phyloP scores from a whole-genome alignment of 2,888 invertebrate genomes.

The Platycheirus rosarum region DNA sequence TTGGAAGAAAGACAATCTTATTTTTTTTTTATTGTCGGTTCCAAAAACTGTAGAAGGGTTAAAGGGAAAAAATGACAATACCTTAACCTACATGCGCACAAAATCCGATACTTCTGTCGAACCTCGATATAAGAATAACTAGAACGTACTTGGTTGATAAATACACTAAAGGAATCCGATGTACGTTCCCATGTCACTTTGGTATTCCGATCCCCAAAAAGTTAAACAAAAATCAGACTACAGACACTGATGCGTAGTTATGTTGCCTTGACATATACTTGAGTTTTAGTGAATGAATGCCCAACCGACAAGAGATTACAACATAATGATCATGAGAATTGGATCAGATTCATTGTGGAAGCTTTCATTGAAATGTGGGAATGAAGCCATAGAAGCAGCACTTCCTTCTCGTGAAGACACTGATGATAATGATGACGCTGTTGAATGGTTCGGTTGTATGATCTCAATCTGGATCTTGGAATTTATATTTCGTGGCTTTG shows the following conservation, averaged over 20 bases:
- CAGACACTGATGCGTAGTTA: slow-evolving; percentile 49
- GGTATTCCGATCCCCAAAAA: slow-evolving; percentile 9
- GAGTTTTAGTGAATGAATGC: slow-evolving; percentile 42
- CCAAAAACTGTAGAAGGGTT: slow-evolving; percentile 52
- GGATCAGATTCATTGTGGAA: slow-evolving; percentile 66
- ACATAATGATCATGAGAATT: slow-evolving; percentile 71
- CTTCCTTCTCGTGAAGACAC: too few relatives aligned
- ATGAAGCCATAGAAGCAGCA: slow-evolving; percentile 67
- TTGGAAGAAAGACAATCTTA: slow-evolving; percentile 35
- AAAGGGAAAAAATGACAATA: slow-evolving; percentile 28
- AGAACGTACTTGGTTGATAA: background rate
- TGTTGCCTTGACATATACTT: slow-evolving; percentile 39
- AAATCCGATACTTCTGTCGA: slow-evolving; percentile 71
- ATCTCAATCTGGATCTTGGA: slow-evolving; percentile 26
- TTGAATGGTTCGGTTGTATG: slow-evolving; percentile 12
- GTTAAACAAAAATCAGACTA: background rate
- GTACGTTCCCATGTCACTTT: slow-evolving; percentile 63
- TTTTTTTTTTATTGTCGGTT: slow-evolving; percentile 11
- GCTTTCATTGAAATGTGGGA: slow-evolving; percentile 63
- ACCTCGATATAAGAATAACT: slow-evolving; percentile 30
- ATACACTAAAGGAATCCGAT: slow-evolving; percentile 19
- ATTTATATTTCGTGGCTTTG: slow-evolving; percentile 27
- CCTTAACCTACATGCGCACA: too few relatives aligned
- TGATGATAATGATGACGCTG: too few relatives aligned
- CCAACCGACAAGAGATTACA: slow-evolving; percentile 51